A percentile compares a stretch with the other conserved stretches of the same genome.
phyloP scores from a whole-genome alignment of 2,113 vertebrate genomes.

The Accipiter virgatus region DNA sequence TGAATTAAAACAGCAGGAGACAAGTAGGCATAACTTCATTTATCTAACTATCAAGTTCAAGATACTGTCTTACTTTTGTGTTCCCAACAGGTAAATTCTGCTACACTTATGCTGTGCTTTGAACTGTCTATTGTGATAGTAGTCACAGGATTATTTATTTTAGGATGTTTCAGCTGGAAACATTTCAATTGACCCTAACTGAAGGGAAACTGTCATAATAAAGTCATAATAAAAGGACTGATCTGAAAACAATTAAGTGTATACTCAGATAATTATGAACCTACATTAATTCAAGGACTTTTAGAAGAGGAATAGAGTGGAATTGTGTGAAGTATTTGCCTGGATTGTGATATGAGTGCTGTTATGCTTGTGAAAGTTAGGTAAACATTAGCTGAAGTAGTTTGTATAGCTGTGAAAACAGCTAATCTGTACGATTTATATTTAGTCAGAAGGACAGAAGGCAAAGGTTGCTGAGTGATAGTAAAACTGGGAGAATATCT shows the following conservation, averaged over 20 bases:
- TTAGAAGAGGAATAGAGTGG: background rate
- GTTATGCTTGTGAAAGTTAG: background rate
- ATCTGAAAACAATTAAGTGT: background rate
- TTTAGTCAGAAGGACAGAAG: background rate
- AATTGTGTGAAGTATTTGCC: background rate
- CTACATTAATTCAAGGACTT: background rate
- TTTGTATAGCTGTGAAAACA: background rate
- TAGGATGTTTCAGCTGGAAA: background rate
- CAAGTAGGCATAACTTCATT: background rate
- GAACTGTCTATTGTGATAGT: background rate
- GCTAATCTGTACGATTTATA: background rate
- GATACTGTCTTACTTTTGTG: background rate
- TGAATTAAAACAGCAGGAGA: background rate
- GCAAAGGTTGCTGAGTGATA: background rate
- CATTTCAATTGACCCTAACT: background rate
- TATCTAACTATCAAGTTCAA: background rate
- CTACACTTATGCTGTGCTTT: background rate
- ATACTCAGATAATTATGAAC: background rate
- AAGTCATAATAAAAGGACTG: background rate
- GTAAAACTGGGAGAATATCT: background rate
- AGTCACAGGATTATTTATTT: background rate
- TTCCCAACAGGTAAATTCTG: background rate
- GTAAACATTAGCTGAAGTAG: background rate
- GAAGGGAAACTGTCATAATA: background rate
- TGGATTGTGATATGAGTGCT: background rate